Evolutionary conservation across 1,140 invertebrate genomes (phyloP).

Genomic region (Drosophila micromelanica): DNA sequence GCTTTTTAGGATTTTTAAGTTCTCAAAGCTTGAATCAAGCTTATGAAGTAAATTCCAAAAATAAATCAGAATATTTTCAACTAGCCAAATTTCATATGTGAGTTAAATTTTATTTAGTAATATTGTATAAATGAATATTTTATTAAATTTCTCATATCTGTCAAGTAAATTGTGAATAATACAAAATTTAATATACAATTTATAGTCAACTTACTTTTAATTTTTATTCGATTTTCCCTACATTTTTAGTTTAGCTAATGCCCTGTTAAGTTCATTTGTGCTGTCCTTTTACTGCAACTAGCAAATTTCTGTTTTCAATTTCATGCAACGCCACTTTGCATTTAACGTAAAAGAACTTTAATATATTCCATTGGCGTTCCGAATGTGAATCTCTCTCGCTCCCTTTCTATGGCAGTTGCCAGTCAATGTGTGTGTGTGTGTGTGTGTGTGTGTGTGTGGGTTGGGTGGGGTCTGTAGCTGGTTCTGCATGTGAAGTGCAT

Average conservation of each 20-base stretch:
- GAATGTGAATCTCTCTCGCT: slow-evolving; percentile 8
- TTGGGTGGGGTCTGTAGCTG: slow-evolving; percentile 10
- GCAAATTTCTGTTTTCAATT: slow-evolving; percentile 37
- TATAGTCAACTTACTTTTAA: too few relatives aligned
- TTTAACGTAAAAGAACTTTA: slow-evolving; percentile 42
- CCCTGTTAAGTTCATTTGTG: slow-evolving; percentile 22
- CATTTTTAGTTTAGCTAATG: not conserved
- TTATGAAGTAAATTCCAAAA: too few relatives aligned
- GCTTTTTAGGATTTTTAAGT: too few relatives aligned
- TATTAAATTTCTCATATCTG: too few relatives aligned
- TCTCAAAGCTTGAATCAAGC: too few relatives aligned
- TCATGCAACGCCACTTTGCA: slow-evolving; percentile 54
- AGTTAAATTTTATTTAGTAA: too few relatives aligned
- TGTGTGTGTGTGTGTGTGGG: slow-evolving; percentile 13
- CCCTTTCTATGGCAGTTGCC: not conserved
- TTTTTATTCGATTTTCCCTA: too few relatives aligned
- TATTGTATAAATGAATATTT: too few relatives aligned
- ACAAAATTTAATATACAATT: too few relatives aligned
- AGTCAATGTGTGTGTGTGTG: not conserved
- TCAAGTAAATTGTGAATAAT: too few relatives aligned
- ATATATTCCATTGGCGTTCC: slow-evolving; percentile 47
- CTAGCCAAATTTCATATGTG: too few relatives aligned
- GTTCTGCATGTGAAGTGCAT: slow-evolving; percentile 67
- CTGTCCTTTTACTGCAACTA: not conserved
- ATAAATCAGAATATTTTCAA: too few relatives aligned